Evolutionary conservation across 2,797 vertebrate species (phyloP).

Genomic region (Lateolabrax maculatus): DNA sequence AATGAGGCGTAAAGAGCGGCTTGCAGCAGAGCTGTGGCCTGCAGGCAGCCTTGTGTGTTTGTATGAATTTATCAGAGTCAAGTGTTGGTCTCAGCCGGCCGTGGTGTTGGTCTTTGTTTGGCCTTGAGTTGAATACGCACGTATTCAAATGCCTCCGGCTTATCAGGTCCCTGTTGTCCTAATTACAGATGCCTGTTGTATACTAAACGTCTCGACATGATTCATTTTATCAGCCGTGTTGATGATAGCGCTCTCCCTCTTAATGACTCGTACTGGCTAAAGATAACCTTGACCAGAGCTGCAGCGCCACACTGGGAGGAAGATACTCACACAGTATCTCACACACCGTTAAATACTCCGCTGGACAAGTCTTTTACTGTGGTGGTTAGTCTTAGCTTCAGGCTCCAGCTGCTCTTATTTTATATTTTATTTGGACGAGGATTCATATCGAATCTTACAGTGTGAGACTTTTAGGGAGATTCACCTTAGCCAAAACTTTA

Average conservation of each 20-base stretch:
- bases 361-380: not conserved
- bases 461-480: no score
- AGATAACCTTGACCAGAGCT: conserved; percentile 54
- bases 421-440: not conserved
- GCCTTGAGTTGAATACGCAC: conserved; percentile 37
- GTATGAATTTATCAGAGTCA: not conserved
- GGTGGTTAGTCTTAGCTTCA: not conserved
- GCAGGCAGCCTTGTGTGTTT: conserved; percentile 14
- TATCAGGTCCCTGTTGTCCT: conserved; percentile 44
- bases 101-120: not conserved
- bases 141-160: conserved; percentile 13
- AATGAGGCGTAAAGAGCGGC: not conserved
- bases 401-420: conserved; percentile 5
- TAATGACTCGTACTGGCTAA: not conserved
- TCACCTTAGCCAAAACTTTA: no score
- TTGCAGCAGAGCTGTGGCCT: not conserved
- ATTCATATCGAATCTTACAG: not conserved
- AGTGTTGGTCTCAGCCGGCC: not conserved
- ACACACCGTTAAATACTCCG: not conserved
- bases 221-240: conserved; percentile 9
- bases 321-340: not conserved
- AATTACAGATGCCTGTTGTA: conserved; percentile 48
- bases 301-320: not conserved
- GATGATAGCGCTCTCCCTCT: not conserved
- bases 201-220: conserved; percentile 33